These are phyloP conservation scores for Scomber scombrus DNA, from an alignment of 2,113 vertebrate genomes.

Conservation along the genomic window DNA sequence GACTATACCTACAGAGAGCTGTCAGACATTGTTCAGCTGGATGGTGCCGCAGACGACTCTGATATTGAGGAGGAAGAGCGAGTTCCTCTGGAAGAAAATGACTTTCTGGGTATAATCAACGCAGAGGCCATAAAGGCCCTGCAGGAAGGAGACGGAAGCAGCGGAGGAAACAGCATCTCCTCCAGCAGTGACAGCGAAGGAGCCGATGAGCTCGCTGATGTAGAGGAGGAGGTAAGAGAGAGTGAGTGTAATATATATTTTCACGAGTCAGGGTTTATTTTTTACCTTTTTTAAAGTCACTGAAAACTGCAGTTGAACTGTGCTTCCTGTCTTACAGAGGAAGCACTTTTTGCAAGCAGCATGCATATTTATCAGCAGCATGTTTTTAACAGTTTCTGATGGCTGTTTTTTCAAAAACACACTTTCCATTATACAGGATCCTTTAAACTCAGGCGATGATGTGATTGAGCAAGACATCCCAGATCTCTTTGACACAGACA, in stretches of 20 bases:
- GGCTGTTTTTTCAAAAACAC: not conserved
- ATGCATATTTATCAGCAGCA: not conserved
- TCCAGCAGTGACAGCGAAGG: constrained; percentile 84
- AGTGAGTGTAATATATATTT: not conserved
- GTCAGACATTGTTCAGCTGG: constrained; percentile 90
- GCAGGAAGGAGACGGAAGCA: constrained; percentile 85
- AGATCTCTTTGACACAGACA: constrained; percentile 96
- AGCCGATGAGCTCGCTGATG: constrained; percentile 80
- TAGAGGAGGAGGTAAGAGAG: constrained; percentile 82
- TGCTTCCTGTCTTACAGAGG: not conserved
- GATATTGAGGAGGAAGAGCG: constrained; percentile 82
- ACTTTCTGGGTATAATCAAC: constrained; percentile 88
- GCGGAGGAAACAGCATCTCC: constrained; percentile 79
- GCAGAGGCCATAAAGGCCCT: constrained; percentile 89
- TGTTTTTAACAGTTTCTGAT: not conserved
- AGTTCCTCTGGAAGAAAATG: constrained; percentile 86
- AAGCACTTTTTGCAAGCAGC: not conserved
- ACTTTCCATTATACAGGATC: constrained; percentile 85
- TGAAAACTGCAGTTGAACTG: not conserved
- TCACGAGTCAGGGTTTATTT: not conserved
- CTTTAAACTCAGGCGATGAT: constrained; percentile 96
- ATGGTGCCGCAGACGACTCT: constrained; percentile 89
- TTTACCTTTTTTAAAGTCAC: not conserved
- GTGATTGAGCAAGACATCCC: constrained; percentile 95
- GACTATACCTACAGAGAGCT: constrained; percentile 74